A percentile compares a stretch with the other conserved stretches of the same genome.
Evolutionary conservation across 2,888 invertebrate species (phyloP).

Genomic region (Molorchus minor): DNA sequence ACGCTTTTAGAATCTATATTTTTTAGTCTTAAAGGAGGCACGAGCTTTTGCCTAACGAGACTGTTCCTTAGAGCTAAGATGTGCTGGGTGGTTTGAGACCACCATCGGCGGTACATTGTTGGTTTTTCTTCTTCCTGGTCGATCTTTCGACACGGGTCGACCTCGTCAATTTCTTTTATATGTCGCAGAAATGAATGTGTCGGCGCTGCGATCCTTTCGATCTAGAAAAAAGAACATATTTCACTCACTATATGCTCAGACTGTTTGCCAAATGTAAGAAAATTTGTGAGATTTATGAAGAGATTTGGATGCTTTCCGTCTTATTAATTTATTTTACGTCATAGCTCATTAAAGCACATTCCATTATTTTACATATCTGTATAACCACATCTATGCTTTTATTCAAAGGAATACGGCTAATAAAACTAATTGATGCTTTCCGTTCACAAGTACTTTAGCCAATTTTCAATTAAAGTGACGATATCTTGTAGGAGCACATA

Average conservation of each 20-base stretch:
- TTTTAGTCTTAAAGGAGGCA: constrained; percentile 47
- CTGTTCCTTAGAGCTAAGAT: constrained; percentile 53
- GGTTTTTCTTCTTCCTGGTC: constrained; percentile 36
- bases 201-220: constrained; percentile 73
- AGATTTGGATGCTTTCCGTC: too few species aligned
- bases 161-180: constrained; percentile 50
- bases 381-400: too few species aligned
- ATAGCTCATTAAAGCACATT: too few species aligned
- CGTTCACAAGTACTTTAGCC: too few species aligned
- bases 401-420: too few species aligned
- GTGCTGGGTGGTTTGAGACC: constrained; percentile 59
- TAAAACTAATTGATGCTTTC: too few species aligned
- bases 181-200: constrained; percentile 72
- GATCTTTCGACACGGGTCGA: constrained; percentile 43
- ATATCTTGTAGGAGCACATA: too few species aligned
- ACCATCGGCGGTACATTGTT: constrained; percentile 57
- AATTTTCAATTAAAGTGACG: too few species aligned
- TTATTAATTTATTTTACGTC: too few species aligned
- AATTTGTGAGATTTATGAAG: too few species aligned
- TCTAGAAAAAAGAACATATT: constrained; percentile 58
- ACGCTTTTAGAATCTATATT: constrained; percentile 46
- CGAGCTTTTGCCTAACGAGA: constrained; percentile 55
- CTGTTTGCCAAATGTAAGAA: too few species aligned
- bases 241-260: not conserved
- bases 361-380: too few species aligned